A percentile compares a stretch with the other conserved stretches of the same genome.
Evolutionary conservation across 2,797 vertebrate species (phyloP).

Genomic region (Danio albolineatus): DNA sequence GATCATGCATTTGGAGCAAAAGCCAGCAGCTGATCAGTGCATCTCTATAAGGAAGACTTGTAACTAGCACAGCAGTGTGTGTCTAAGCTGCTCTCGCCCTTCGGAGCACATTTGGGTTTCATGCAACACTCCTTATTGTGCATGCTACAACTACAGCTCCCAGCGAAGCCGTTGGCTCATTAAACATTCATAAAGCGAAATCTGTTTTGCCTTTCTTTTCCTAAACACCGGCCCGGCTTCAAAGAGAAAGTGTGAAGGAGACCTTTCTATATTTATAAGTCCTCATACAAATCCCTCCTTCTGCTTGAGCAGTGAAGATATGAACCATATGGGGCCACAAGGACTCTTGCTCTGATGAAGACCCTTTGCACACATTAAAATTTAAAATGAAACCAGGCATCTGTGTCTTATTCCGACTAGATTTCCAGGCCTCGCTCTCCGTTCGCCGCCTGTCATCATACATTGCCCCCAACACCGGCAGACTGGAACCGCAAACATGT

Average conservation of each 20-base stretch:
- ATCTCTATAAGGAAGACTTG: not conserved
- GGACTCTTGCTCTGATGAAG: conserved; percentile 44
- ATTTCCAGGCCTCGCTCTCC: conserved; percentile 16
- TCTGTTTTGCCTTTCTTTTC: conserved; percentile 66
- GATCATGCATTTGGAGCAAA: too few relatives aligned
- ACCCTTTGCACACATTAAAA: conserved; percentile 41
- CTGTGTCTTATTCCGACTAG: conserved; percentile 40
- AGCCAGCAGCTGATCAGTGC: too few relatives aligned
- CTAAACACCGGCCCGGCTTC: conserved; percentile 60
- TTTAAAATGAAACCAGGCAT: conserved; percentile 42
- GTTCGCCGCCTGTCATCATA: conserved; percentile 21
- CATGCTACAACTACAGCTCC: conserved; percentile 58
- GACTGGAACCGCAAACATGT: conserved; percentile 23
- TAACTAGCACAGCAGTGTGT: conserved; percentile 24
- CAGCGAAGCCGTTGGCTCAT: conserved; percentile 54
- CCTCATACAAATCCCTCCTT: conserved; percentile 54
- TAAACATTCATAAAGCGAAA: conserved; percentile 66
- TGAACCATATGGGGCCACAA: conserved; percentile 48
- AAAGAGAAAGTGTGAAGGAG: conserved; percentile 61
- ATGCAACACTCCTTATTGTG: conserved; percentile 58
- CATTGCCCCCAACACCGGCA: not conserved
- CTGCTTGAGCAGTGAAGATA: conserved; percentile 57
- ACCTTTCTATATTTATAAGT: conserved; percentile 63
- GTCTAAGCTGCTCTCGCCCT: conserved; percentile 44
- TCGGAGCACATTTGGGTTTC: conserved; percentile 38